Evolutionary conservation across 2,888 invertebrate genomes (phyloP).

Genomic region (Tryphoninae sp.): DNA sequence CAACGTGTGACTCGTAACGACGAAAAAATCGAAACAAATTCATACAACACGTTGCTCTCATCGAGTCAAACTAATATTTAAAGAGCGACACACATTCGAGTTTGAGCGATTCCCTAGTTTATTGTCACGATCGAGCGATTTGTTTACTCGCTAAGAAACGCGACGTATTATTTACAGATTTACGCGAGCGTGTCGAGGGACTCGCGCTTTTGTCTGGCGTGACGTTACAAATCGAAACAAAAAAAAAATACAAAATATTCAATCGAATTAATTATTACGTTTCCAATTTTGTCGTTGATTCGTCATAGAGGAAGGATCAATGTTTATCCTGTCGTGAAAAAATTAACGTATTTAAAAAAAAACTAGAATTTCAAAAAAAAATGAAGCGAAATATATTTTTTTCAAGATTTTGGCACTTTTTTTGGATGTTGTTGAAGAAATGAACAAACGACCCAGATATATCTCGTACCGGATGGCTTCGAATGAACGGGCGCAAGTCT

Average conservation of each 20-base stretch:
- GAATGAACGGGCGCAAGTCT: too few relatives aligned
- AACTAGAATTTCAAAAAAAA: too few relatives aligned
- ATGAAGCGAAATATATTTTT: too few relatives aligned
- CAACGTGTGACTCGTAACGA: neutral
- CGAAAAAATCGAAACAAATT: neutral
- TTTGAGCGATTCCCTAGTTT: constrained; percentile 29
- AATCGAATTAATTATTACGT: too few relatives aligned
- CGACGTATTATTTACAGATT: constrained; percentile 34
- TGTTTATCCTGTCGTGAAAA: neutral
- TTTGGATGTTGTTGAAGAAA: too few relatives aligned
- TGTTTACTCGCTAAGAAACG: constrained; percentile 52
- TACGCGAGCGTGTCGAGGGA: constrained; percentile 23
- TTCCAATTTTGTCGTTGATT: neutral
- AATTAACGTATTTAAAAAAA: neutral
- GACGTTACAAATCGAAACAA: neutral
- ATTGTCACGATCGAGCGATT: neutral
- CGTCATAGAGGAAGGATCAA: neutral
- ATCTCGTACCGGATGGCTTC: too few relatives aligned
- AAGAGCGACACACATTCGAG: constrained; percentile 75
- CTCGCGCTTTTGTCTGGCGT: constrained; percentile 26
- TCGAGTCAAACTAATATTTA: constrained; percentile 67
- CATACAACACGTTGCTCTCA: neutral
- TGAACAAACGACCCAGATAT: too few relatives aligned
- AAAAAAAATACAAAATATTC: neutral
- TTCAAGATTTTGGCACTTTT: too few relatives aligned